phyloP scores from a whole-genome alignment of 1,140 invertebrate species.

The Laodelphax striatellus region DNA sequence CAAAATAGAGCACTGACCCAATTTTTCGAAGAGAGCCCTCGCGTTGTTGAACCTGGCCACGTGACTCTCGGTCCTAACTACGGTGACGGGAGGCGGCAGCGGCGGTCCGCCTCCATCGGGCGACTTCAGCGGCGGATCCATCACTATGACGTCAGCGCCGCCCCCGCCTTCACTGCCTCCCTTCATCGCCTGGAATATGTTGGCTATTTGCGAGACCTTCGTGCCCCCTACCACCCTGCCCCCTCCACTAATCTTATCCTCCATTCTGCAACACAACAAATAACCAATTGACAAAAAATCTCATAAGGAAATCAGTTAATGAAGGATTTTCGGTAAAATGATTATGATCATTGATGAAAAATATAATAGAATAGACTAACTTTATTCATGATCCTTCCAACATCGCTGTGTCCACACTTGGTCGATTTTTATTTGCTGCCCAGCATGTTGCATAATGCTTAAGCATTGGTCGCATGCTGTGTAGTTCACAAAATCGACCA shows the following conservation, averaged over 20 bases:
- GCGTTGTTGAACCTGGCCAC: conserved; percentile 85
- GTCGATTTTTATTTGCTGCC: no score
- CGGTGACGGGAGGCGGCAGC: conserved; percentile 45
- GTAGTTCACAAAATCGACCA: no score
- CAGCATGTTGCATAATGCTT: no score
- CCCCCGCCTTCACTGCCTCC: conserved; percentile 13
- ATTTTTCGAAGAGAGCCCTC: conserved; percentile 81
- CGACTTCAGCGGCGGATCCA: conserved; percentile 8
- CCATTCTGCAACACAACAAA: conserved; percentile 31
- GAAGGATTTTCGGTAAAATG: no score
- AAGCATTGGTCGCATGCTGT: no score
- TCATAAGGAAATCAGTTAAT: no score
- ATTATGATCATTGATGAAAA: no score
- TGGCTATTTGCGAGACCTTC: conserved; percentile 83
- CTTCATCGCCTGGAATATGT: conserved; percentile 57
- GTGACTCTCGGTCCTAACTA: conserved; percentile 79
- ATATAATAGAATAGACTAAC: no score
- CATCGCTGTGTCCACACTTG: no score
- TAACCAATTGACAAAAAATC: background rate
- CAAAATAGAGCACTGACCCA: conserved; percentile 39
- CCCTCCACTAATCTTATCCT: conserved; percentile 50
- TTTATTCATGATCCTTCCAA: no score
- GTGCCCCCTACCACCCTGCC: conserved; percentile 44
- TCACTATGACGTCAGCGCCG: conserved; percentile 4
- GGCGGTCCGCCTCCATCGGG: conserved; percentile 24